A percentile compares a stretch with the other conserved stretches of the same genome.
These are phyloP conservation scores for Pseudotriccus pelzelni DNA, from an alignment of 2,797 vertebrate species.

Conservation along the genomic window DNA sequence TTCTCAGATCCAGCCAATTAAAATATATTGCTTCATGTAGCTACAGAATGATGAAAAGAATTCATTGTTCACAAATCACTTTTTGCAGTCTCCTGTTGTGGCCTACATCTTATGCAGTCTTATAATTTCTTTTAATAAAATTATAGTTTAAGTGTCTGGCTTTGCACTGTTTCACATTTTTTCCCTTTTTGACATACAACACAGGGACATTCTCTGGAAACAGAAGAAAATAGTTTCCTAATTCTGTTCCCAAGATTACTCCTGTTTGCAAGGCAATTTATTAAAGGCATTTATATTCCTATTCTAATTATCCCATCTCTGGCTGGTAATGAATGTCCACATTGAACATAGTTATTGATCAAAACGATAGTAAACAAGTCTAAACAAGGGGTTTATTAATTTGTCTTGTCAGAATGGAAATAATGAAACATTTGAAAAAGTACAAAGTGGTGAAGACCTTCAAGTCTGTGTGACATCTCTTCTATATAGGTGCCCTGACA, in stretches of 20 bases:
- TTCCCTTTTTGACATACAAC: neutral
- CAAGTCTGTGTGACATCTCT: neutral
- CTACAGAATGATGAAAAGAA: neutral
- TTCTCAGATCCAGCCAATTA: neutral
- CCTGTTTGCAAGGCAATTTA: neutral
- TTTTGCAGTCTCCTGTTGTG: neutral
- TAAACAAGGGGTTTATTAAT: conserved; percentile 24
- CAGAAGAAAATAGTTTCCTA: neutral
- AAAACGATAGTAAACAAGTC: neutral
- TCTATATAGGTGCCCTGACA: neutral
- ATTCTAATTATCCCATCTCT: neutral
- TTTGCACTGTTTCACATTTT: neutral
- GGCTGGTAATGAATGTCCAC: neutral
- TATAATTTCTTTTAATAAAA: neutral
- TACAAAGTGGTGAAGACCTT: neutral
- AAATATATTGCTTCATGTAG: neutral
- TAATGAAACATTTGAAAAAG: conserved; percentile 1
- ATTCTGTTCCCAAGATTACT: neutral
- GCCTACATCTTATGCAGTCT: neutral
- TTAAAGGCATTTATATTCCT: neutral
- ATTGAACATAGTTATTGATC: neutral
- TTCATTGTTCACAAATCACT: neutral
- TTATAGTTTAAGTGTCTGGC: neutral
- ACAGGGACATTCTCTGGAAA: neutral
- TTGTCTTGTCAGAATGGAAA: neutral